phyloP scores from a whole-genome alignment of 1,140 invertebrate genomes.

The Stegodyphus dumicola region DNA sequence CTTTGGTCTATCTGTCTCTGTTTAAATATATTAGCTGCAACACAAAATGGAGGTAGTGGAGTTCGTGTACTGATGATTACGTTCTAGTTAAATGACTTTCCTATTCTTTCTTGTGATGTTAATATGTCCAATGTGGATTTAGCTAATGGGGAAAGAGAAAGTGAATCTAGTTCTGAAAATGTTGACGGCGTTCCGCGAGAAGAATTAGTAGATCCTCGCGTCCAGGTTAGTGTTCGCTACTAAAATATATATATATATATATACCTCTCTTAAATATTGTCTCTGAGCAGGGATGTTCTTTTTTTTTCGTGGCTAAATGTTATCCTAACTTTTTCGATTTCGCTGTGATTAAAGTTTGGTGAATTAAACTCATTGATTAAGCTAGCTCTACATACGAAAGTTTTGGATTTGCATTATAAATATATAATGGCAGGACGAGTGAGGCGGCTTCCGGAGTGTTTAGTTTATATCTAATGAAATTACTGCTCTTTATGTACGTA shows the following conservation, averaged over 20 bases:
- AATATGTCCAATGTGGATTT: slow-evolving; percentile 25
- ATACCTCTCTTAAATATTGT: neutral
- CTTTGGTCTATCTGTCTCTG: no score
- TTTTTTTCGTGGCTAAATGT: neutral
- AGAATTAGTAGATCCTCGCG: slow-evolving; percentile 54
- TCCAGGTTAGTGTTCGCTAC: slow-evolving; percentile 29
- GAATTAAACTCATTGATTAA: neutral
- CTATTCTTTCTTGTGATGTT: neutral
- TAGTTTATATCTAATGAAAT: no score
- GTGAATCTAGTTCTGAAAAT: slow-evolving; percentile 2
- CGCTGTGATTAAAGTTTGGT: neutral
- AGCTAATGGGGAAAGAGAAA: neutral
- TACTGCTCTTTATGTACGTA: no score
- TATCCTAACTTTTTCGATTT: neutral
- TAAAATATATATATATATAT: neutral
- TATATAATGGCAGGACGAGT: no score
- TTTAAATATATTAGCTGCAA: no score
- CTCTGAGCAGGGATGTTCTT: neutral
- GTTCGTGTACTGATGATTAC: no score
- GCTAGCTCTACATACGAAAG: neutral
- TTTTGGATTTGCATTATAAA: no score
- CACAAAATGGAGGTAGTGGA: no score
- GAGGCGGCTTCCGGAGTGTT: no score
- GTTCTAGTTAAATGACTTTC: no score
- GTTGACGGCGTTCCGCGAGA: slow-evolving; percentile 7